A percentile compares a stretch with the other conserved stretches of the same genome.
Conservation (phyloP, 1,140 invertebrate species). For the Philaenus spumarius region DNA sequence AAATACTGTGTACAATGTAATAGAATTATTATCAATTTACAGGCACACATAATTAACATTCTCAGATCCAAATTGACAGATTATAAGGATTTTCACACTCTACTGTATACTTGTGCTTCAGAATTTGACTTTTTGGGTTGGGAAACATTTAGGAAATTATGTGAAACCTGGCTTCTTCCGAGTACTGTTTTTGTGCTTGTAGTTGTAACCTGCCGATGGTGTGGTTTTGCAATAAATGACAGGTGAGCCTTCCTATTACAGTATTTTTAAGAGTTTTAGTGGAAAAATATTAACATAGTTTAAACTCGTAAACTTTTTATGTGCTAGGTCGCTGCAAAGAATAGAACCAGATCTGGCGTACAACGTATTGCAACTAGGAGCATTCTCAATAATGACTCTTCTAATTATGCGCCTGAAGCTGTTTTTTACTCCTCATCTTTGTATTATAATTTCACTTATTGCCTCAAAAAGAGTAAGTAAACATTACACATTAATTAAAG, state of each 20-base stretch:
- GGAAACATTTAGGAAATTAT: conserved; percentile 19
- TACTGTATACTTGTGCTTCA: conserved; percentile 74
- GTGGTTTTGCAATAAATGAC: neutral
- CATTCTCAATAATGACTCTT: conserved; percentile 64
- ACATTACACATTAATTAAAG: no score
- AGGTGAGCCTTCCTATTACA: no score
- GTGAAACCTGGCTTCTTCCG: conserved; percentile 49
- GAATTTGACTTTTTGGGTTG: conserved; percentile 76
- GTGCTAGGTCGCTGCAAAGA: conserved; percentile 24
- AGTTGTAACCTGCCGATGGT: conserved; percentile 11
- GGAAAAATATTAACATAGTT: no score
- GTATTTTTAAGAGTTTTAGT: no score
- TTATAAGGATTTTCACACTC: conserved; percentile 73
- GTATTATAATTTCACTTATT: conserved; percentile 57
- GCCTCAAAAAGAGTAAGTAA: conserved; percentile 44
- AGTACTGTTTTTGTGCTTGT: conserved; percentile 35
- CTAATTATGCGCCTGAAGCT: conserved; percentile 80
- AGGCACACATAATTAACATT: conserved; percentile 71
- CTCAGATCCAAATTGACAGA: conserved; percentile 65
- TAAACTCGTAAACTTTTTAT: conserved; percentile 13
- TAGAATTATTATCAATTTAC: no score
- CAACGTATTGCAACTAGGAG: conserved; percentile 57
- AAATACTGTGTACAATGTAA: no score
- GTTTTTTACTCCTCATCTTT: conserved; percentile 75
- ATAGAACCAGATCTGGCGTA: conserved; percentile 60